Base-by-base conservation (phyloP, 2,113 vertebrate genomes). In the Ammodytes dubius region DNA sequence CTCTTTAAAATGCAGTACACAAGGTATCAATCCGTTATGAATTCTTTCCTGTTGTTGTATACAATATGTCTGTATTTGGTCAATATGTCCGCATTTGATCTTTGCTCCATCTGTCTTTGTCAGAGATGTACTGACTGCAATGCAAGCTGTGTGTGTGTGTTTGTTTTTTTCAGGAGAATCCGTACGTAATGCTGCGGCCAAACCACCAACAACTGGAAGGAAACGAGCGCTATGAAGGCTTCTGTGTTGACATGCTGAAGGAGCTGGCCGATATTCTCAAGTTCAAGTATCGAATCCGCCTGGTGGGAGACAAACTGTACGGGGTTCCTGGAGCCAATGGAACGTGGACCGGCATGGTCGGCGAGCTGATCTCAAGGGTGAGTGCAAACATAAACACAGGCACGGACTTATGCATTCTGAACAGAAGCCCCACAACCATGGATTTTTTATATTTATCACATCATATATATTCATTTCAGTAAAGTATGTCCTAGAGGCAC, bases 241-340 rank as follows among this genome's bases (percentile, higher is more conserved):
- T 99, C 94, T 99, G 98, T 0, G 96, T 99, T 93, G 98, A 99
- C 95, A 98, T 99, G 97, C 95, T 99, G 80, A 96, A 97, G 93
- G 98, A 99, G 93, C 94, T 99, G 84, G 97, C 98, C 0, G 96
- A 97, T 74, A 97, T 98, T 90, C 95, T 99, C 68, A 97, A 96
- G 58, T 99, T 99, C 95, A 98, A 98, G 87, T 99, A 99, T 83
- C 97, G 96, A 77, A 99, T 99, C 92, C 97, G 95, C 52, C 96
- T 99, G 63, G 98, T 99, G 0, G 97, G 95, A 0, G 97, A 99
- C 0, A 96, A 97, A 0, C 91, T 97, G 19, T 99, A 99, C 0
- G 98, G 98, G 0, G 97, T 98, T 1, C 96, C 98, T 0, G 97
- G 99, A 82, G 93, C 97, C 35, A 99, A 99, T 0, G 97, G 98